A percentile compares a stretch with the other conserved stretches of the same genome.
Conservation (phyloP, 2,113 vertebrate species). For the Excalfactoria chinensis region DNA sequence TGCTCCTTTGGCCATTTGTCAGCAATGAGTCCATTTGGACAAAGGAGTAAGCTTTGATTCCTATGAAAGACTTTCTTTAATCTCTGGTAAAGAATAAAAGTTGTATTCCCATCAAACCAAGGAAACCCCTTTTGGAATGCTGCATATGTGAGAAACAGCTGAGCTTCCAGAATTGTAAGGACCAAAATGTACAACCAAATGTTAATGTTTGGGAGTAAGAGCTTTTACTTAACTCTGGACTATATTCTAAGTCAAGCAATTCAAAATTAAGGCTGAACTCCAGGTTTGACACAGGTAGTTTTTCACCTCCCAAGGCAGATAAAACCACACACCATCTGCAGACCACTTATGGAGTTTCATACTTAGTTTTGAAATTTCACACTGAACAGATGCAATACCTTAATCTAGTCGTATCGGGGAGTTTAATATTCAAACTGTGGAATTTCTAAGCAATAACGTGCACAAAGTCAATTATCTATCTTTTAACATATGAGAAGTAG, state of each 20-base stretch:
- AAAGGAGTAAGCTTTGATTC: constrained; percentile 6
- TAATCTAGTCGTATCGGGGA: neutral
- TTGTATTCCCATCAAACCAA: neutral
- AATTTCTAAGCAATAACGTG: neutral
- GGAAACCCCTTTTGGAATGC: neutral
- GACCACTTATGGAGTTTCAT: neutral
- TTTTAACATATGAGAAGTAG: neutral
- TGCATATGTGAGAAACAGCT: neutral
- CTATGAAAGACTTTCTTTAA: neutral
- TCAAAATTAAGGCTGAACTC: constrained; percentile 49
- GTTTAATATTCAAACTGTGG: neutral
- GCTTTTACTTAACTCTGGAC: constrained; percentile 17
- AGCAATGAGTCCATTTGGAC: neutral
- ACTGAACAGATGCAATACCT: neutral
- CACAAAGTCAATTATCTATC: neutral
- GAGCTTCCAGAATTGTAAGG: neutral
- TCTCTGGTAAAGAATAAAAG: neutral
- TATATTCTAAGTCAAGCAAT: neutral
- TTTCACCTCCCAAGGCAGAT: neutral
- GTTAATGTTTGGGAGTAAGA: neutral
- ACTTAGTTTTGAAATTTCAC: neutral
- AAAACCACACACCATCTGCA: neutral
- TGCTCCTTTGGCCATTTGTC: constrained; percentile 68
- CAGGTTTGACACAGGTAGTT: neutral
- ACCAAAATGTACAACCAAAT: neutral